Conservation (phyloP, 2,888 invertebrate genomes). For the Thysanoteuthis rhombus region DNA sequence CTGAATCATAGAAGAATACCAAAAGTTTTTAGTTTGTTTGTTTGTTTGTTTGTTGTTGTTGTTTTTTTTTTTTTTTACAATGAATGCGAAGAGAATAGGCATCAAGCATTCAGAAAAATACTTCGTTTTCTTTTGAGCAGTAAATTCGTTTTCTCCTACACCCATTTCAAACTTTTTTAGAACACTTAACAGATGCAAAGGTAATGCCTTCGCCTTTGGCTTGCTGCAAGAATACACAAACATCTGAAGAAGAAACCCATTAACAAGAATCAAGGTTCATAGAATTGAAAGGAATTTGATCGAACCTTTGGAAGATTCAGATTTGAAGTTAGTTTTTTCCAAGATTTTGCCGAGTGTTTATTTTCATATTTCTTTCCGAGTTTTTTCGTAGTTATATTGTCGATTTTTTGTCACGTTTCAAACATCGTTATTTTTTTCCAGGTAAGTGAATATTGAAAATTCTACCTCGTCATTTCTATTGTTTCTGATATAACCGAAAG, state of each 20-base stretch:
- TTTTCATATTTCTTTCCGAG: neutral
- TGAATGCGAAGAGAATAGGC: neutral
- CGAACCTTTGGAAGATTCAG: neutral
- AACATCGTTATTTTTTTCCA: neutral
- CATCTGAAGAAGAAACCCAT: neutral
- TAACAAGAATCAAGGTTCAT: neutral
- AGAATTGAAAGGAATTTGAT: neutral
- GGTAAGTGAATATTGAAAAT: neutral
- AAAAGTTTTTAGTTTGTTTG: no score
- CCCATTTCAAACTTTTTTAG: neutral
- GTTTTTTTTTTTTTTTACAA: no score
- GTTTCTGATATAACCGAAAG: neutral
- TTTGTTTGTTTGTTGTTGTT: no score
- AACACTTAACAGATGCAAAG: neutral
- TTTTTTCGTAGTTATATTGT: neutral
- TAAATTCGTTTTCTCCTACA: neutral
- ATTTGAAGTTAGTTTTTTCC: neutral
- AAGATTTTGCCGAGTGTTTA: neutral
- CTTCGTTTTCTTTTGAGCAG: neutral
- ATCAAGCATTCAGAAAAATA: neutral
- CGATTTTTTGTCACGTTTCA: neutral
- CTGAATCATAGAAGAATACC: no score
- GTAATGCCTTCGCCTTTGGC: neutral
- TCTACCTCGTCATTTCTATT: neutral
- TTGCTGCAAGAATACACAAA: neutral